Conservation (phyloP, 1,140 invertebrate species). For the Drosophila suzukii region DNA sequence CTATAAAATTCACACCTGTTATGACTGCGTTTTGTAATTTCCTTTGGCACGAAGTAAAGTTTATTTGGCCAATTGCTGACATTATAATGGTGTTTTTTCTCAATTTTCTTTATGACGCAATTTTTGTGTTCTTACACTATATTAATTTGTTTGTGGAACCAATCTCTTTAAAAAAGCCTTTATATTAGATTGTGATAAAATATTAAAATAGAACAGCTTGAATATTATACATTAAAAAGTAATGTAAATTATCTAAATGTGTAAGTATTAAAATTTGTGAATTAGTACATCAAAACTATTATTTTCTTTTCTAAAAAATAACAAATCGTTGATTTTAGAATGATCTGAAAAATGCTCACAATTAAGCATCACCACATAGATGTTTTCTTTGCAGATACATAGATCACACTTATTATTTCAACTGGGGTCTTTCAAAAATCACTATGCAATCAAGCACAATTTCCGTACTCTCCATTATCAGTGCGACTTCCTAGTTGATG, state of each 20-base stretch:
- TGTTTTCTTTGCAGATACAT: not conserved
- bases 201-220: too few relatives aligned
- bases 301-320: too few relatives aligned
- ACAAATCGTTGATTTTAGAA: not conserved
- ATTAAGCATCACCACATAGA: not conserved
- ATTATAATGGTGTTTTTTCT: not conserved
- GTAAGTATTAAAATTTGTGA: too few relatives aligned
- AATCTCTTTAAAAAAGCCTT: too few relatives aligned
- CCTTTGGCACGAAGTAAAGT: not conserved
- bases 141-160: too few relatives aligned
- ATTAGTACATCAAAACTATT: too few relatives aligned
- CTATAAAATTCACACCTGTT: constrained; percentile 9
- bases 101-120: not conserved
- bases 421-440: not conserved
- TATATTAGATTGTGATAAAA: too few relatives aligned
- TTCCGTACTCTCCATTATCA: constrained; percentile 19
- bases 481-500: constrained; percentile 26
- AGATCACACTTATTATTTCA: not conserved
- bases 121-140: not conserved
- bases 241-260: too few relatives aligned
- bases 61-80: not conserved
- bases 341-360: not conserved
- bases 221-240: too few relatives aligned
- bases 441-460: not conserved
- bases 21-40: not conserved